Percentiles rank a stretch among this genome's conserved stretches.
Conservation (phyloP, 1,140 invertebrate species). For the Mizuhopecten yessoensis region DNA sequence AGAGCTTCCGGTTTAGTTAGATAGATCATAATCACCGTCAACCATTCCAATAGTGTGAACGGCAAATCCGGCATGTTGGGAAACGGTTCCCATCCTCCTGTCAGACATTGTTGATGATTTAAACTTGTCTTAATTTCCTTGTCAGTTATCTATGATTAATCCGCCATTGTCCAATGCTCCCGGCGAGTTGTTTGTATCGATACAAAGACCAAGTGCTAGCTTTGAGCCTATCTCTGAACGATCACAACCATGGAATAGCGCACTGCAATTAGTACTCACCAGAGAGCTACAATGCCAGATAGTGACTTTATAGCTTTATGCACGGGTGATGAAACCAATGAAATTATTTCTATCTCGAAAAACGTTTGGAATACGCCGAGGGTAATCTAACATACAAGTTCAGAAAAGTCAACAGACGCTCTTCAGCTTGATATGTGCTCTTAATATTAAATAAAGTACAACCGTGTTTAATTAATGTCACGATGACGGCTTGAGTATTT, state of each 20-base stretch:
- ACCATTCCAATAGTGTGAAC: neutral
- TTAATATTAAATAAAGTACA: no score
- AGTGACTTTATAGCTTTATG: neutral
- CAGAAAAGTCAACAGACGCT: no score
- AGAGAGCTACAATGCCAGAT: neutral
- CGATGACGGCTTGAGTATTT: no score
- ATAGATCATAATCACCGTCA: neutral
- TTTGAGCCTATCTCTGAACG: no score
- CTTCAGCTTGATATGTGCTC: no score
- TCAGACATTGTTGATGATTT: neutral
- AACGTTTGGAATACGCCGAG: no score
- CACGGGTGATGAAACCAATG: neutral
- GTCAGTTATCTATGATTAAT: neutral
- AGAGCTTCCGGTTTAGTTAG: neutral
- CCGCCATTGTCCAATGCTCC: neutral
- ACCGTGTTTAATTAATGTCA: no score
- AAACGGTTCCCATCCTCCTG: neutral
- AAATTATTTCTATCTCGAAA: no score
- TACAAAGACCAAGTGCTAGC: no score
- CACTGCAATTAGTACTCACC: neutral
- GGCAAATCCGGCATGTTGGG: neutral
- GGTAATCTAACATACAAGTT: no score
- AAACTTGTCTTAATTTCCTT: neutral
- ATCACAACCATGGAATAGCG: neutral
- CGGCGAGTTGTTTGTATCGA: no score